A percentile compares a stretch with the other conserved stretches of the same genome.
Evolutionary conservation across 2,797 vertebrate species (phyloP).

Genomic region (Eremophila alpestris): DNA sequence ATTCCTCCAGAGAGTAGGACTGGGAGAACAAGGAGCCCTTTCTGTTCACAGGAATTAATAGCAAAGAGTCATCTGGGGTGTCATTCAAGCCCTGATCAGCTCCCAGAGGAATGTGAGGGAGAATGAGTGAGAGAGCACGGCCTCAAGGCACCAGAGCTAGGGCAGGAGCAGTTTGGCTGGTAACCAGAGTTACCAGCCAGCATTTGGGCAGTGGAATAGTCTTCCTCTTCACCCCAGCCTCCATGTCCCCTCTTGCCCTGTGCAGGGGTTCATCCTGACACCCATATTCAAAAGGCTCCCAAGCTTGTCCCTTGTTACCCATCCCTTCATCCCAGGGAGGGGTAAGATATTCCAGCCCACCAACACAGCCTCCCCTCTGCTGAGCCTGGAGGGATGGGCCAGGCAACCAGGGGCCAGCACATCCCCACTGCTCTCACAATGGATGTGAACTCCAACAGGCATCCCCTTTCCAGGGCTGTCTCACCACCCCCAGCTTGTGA

Average conservation of each 20-base stretch:
- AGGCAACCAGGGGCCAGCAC: neutral
- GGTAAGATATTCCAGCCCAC: neutral
- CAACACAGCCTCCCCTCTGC: neutral
- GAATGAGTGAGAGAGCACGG: conserved; percentile 22
- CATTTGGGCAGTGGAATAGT: neutral
- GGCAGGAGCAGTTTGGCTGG: conserved; percentile 39
- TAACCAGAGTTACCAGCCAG: conserved; percentile 20
- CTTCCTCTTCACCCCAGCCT: conserved; percentile 13
- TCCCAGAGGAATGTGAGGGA: conserved; percentile 77
- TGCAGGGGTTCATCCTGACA: neutral
- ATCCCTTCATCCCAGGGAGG: neutral
- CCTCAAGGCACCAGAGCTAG: conserved; percentile 64
- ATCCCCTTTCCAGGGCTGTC: neutral
- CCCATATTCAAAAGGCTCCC: neutral
- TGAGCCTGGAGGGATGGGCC: neutral
- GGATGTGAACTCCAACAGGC: neutral
- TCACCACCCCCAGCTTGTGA: neutral
- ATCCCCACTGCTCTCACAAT: neutral
- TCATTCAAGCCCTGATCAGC: conserved; percentile 83
- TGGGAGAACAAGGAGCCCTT: conserved; percentile 81
- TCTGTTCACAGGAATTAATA: conserved; percentile 84
- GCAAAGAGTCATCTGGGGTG: conserved; percentile 84
- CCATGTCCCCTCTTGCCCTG: neutral
- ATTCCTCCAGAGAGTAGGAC: conserved; percentile 78
- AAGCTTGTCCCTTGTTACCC: neutral